These are phyloP conservation scores for Sciurus vulgaris DNA, from an alignment of 2,797 vertebrate genomes.

Conservation along the genomic window DNA sequence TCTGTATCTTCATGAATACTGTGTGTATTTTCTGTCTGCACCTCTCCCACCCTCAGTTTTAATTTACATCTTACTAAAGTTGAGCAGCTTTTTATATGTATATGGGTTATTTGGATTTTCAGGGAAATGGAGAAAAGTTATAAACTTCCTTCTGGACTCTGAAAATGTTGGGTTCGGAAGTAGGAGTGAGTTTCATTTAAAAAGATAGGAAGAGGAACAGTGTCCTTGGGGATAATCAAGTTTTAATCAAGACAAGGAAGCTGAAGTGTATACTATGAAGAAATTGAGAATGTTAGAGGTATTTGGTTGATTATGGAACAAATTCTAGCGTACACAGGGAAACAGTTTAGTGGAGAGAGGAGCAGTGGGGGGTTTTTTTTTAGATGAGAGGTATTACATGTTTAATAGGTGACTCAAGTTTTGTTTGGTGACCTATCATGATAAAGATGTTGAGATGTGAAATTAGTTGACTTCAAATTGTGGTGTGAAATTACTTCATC, in stretches of 20 bases:
- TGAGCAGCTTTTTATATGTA: background rate
- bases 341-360: background rate
- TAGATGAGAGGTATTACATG: background rate
- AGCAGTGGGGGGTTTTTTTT: background rate
- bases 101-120: constrained; percentile 46
- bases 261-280: background rate
- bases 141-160: background rate
- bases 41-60: background rate
- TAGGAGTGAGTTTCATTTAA: background rate
- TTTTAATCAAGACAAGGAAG: background rate
- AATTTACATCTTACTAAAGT: background rate
- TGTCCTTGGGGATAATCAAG: background rate
- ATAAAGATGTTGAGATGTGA: background rate
- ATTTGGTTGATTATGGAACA: background rate
- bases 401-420: background rate
- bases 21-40: background rate
- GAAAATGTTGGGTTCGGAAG: background rate
- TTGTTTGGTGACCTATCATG: background rate
- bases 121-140: background rate
- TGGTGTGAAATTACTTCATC: background rate
- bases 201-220: background rate
- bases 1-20: background rate
- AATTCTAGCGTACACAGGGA: background rate
- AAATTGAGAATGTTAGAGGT: background rate
- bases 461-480: background rate